These are phyloP conservation scores for Nasonia giraulti DNA, from an alignment of 1,140 invertebrate genomes.

Conservation along the genomic window DNA sequence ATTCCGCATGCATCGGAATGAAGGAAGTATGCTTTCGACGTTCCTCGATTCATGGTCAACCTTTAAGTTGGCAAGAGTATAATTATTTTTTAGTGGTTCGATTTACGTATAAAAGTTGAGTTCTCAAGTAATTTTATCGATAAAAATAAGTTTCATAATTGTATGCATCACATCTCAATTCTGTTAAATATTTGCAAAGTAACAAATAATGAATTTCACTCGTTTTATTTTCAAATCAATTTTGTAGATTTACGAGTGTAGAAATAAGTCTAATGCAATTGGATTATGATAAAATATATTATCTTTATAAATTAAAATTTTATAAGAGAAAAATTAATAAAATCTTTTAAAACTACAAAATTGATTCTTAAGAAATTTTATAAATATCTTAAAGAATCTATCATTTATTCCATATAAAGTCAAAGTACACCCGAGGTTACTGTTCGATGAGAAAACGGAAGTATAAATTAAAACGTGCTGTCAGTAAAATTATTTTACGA, in stretches of 20 bases:
- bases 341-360: slow-evolving; percentile 50
- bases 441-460: slow-evolving; percentile 6
- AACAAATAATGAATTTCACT: slow-evolving; percentile 40
- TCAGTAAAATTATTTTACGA: slow-evolving; percentile 47
- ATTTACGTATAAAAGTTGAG: slow-evolving; percentile 40
- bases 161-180: slow-evolving; percentile 44
- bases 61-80: slow-evolving; percentile 31
- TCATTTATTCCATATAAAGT: slow-evolving; percentile 30
- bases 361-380: slow-evolving; percentile 41
- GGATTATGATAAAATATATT: slow-evolving; percentile 44
- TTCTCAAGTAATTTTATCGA: slow-evolving; percentile 49
- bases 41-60: slow-evolving; percentile 41
- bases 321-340: slow-evolving; percentile 45
- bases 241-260: slow-evolving; percentile 52
- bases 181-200: slow-evolving; percentile 37
- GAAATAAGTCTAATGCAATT: slow-evolving; percentile 42
- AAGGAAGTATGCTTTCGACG: slow-evolving; percentile 45
- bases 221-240: slow-evolving; percentile 45
- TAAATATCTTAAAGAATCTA: slow-evolving; percentile 36
- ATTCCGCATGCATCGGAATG: slow-evolving; percentile 38
- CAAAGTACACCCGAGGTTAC: slow-evolving; percentile 44
- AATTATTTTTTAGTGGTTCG: slow-evolving; percentile 44
- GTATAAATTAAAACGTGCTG: slow-evolving; percentile 17
- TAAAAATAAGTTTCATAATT: slow-evolving; percentile 41
- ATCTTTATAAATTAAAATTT: slow-evolving; percentile 44